These are phyloP conservation scores for Drosophila nigromelanica DNA, from an alignment of 1,140 invertebrate genomes.

Conservation along the genomic window DNA sequence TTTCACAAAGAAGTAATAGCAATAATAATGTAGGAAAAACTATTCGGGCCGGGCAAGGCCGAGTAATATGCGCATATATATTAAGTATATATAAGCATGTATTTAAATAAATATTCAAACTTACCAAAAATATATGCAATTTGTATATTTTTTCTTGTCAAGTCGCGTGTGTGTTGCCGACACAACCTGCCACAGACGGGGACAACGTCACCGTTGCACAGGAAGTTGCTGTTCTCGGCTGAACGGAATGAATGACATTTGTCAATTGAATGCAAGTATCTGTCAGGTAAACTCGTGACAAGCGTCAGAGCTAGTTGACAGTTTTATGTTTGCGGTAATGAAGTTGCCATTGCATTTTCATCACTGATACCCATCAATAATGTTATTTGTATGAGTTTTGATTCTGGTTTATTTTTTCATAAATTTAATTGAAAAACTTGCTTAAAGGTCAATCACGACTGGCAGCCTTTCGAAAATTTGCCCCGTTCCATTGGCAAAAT, in stretches of 20 bases:
- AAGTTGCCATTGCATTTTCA: constrained; percentile 40
- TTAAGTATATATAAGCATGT: no score
- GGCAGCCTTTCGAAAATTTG: neutral
- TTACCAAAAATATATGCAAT: no score
- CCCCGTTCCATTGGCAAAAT: neutral
- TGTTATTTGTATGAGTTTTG: no score
- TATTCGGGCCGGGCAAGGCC: no score
- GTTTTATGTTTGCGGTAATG: constrained; percentile 37
- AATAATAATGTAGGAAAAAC: no score
- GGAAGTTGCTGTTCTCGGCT: constrained; percentile 33
- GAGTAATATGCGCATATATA: no score
- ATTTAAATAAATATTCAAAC: no score
- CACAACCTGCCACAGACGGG: neutral
- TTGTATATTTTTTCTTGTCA: no score
- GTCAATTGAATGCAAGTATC: constrained; percentile 54
- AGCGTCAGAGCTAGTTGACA: constrained; percentile 17
- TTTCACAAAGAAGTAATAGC: no score
- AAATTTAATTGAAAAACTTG: constrained; percentile 62
- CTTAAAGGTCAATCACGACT: constrained; percentile 20
- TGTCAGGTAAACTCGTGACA: constrained; percentile 19
- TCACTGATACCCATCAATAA: no score
- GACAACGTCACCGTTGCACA: neutral
- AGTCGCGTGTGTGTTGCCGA: neutral
- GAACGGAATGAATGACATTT: constrained; percentile 49
- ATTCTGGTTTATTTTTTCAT: constrained; percentile 24